phyloP scores from a whole-genome alignment of 2,113 vertebrate species.

The Engystomops pustulosus region DNA sequence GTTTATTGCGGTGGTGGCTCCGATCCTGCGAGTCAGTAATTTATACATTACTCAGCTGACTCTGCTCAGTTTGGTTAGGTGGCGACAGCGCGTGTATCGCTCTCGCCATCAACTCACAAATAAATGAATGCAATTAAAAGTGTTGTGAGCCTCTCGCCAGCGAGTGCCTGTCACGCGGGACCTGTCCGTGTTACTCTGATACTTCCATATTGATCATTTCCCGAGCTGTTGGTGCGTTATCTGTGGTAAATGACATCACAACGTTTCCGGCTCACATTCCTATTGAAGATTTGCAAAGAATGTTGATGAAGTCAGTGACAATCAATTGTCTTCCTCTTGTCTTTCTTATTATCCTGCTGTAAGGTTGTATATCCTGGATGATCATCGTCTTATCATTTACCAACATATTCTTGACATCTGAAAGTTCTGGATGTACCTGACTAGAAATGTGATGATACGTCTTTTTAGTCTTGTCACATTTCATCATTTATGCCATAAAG shows the following conservation, averaged over 20 bases:
- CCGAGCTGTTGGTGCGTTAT: constrained; percentile 13
- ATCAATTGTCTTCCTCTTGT: background rate
- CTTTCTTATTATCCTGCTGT: background rate
- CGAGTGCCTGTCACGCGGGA: constrained; percentile 4
- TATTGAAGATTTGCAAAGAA: constrained; percentile 18
- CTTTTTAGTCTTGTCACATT: background rate
- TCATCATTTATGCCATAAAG: background rate
- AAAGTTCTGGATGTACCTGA: background rate
- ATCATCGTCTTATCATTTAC: background rate
- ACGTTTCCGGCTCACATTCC: constrained; percentile 21
- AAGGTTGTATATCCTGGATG: no score
- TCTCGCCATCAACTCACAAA: constrained; percentile 11
- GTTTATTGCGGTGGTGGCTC: background rate
- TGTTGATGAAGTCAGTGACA: constrained; percentile 1
- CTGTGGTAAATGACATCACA: background rate
- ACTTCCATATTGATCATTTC: constrained; percentile 13
- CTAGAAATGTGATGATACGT: background rate
- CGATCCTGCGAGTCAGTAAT: constrained; percentile 13
- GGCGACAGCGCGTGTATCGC: background rate
- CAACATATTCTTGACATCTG: background rate
- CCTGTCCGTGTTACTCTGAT: background rate
- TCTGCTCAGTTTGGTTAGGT: background rate
- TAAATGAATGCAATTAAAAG: constrained; percentile 22
- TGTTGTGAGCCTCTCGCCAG: background rate
- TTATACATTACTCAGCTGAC: background rate